Base-by-base conservation (phyloP, 1,140 invertebrate species). In the Drosophila watanabei region DNA sequence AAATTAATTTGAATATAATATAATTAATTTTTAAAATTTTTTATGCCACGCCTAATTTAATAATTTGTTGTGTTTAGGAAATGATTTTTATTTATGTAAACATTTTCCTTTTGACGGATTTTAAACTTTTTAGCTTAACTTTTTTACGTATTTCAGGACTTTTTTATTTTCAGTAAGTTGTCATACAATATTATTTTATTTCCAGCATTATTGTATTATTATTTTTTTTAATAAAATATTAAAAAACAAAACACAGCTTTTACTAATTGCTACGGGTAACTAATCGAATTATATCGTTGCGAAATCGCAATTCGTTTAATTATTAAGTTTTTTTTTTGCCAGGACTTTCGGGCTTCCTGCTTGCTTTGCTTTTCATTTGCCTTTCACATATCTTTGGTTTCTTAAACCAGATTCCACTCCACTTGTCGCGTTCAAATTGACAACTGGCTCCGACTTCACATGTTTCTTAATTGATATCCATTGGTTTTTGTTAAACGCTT, bases 401-500 rank as follows among this genome's bases (percentile, higher is more conserved):
- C 35, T 28, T 32, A 48, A 72, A 58, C 65, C 49, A 73, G 66
- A 61, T 73, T 57, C 39, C 75, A 71, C 58, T 33, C 11, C n/a
- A 57, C 24, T 52, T 63, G 57, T 61, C 69, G 52, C 59, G 51
- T 39, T 64, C 10, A 18, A 37, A 28, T 49, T 49, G 43, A 60
- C 46, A 46, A 60, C 28, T 49, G 33, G 35, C 48, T 37, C 51
- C 11, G n/a, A 30, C n/a, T 49, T 64, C 41, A 43, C 71, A 75
- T 46, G 48, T 48, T 73, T 54, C 4, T 51, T 76, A 48, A 75
- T 51, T 49, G 71, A 64, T 76, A 76, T 76, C 58, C 66, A 72
- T 79, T 79, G 71, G 51, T 24, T 64, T 64, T 56, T 71, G 54
- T 18, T 14, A 32, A 43, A 35, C 28, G 32, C 16, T 79, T 62